A percentile compares a stretch with the other conserved stretches of the same genome.
Conservation (phyloP, 1,140 invertebrate species). For the Liolophura sinensis region DNA sequence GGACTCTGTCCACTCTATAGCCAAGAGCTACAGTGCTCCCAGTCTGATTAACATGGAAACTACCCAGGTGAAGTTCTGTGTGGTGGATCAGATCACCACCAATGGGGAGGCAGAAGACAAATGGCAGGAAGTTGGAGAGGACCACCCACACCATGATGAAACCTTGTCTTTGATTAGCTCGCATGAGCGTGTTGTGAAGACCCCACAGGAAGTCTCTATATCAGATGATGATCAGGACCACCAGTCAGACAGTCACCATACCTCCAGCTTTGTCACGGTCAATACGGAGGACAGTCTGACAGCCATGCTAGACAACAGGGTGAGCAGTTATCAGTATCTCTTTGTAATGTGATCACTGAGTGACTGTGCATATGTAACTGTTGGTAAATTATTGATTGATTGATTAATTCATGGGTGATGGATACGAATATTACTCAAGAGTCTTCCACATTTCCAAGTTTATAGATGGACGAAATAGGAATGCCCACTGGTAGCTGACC, state of each 20-base stretch:
- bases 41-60: conserved; percentile 42
- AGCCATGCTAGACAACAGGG: conserved; percentile 69
- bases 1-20: conserved; percentile 2
- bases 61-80: conserved; percentile 12
- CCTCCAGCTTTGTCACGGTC: conserved; percentile 52
- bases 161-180: conserved; percentile 20
- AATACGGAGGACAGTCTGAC: conserved; percentile 52
- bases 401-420: too few relatives aligned
- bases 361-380: too few relatives aligned
- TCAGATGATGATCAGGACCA: conserved; percentile 23
- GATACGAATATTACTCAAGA: too few relatives aligned
- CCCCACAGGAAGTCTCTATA: not conserved
- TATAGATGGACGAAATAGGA: too few relatives aligned
- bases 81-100: not conserved
- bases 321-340: conserved; percentile 53
- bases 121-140: conserved; percentile 21
- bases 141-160: conserved; percentile 35
- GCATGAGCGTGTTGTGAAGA: too few relatives aligned
- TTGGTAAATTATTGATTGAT: too few relatives aligned
- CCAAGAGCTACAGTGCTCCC: conserved; percentile 42
- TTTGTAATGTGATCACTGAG: too few relatives aligned
- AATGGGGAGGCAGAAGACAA: conserved; percentile 3
- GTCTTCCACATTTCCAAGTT: too few relatives aligned
- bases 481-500: too few relatives aligned
- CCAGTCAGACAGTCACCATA: conserved; percentile 37